A percentile compares a stretch with the other conserved stretches of the same genome.
Evolutionary conservation across 2,113 vertebrate species (phyloP).

Genomic region (Colinus virginianus): DNA sequence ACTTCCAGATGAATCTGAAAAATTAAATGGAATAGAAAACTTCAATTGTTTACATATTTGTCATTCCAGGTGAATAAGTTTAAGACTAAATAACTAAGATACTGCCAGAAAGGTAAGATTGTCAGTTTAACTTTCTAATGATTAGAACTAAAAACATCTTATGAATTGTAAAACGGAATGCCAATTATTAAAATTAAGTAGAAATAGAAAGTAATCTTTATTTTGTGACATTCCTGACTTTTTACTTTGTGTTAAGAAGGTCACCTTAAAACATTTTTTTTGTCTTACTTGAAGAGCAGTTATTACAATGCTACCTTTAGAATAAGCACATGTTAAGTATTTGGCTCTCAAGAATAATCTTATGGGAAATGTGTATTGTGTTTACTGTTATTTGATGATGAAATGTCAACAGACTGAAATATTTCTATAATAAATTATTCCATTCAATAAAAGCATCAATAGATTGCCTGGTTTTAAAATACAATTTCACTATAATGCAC

Average conservation of each 20-base stretch:
- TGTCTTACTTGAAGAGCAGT: background rate
- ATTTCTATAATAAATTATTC: conserved; percentile 72
- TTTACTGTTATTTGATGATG: conserved; percentile 76
- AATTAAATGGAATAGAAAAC: conserved; percentile 18
- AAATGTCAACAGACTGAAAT: conserved; percentile 73
- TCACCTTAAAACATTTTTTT: background rate
- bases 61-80: conserved; percentile 46
- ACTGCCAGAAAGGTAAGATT: conserved; percentile 3
- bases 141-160: background rate
- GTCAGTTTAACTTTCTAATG: background rate
- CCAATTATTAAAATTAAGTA: conserved; percentile 43
- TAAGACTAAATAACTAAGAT: conserved; percentile 51
- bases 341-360: conserved; percentile 66
- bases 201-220: conserved; percentile 15
- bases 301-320: conserved; percentile 25
- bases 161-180: conserved; percentile 50
- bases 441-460: conserved; percentile 75
- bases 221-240: conserved; percentile 20
- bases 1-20: conserved; percentile 34
- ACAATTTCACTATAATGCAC: conserved; percentile 62
- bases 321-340: conserved; percentile 56
- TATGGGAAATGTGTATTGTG: conserved; percentile 73
- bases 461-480: conserved; percentile 69
- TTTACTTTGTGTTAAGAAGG: background rate
- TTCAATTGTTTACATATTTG: conserved; percentile 41